Base-by-base conservation (phyloP, 2,888 invertebrate species). In the Drosophila demipolita region DNA sequence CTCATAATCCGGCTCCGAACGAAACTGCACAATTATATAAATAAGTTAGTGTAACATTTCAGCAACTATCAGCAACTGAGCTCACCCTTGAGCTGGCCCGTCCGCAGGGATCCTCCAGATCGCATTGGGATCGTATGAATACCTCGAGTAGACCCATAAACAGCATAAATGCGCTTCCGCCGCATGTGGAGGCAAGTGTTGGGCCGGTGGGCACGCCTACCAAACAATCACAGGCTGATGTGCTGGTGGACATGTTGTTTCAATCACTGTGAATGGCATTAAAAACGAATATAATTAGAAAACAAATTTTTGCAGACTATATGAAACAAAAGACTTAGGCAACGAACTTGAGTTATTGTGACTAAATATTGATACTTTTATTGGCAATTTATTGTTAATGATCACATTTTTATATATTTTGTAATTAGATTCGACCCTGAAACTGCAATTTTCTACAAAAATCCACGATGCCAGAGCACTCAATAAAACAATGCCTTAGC, bases 81-180 rank as follows among this genome's bases (percentile, higher is more conserved):
- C 91, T 89, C 84, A 93, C 92, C 87, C 92, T 78, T 87, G 94
- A 94, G 93, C 94, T 94, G 42, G 96, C 96, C 62, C 97, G 94
- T 17, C 96, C 96, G 89, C 97, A 97, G 1, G 97, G 97, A 93
- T 97, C 97, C 89, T 97, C 97, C 78, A 97, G 94, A 92, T 97
- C 97, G 90, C 97, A 97, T 91, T 97, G 97, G 75, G 97, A 97
- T 61, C 97, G 94, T 65, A 97, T 94, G 93, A 97, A 97, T 9
- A 97, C 97, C 91, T 97, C 97, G 52, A 97, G 94, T 5, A 97
- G 94, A 1, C 97, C 97, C 97, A 97, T 97, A 93, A 97, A 97
- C 52, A 97, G 95, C 97, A 97, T 97, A 92, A 96, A 97, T 48
- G 96, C 96, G 63, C 96, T 95, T 32, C 97, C 97, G 12, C 97